Conservation (phyloP, 2,113 vertebrate genomes). For the Pyrgilauda ruficollis region DNA sequence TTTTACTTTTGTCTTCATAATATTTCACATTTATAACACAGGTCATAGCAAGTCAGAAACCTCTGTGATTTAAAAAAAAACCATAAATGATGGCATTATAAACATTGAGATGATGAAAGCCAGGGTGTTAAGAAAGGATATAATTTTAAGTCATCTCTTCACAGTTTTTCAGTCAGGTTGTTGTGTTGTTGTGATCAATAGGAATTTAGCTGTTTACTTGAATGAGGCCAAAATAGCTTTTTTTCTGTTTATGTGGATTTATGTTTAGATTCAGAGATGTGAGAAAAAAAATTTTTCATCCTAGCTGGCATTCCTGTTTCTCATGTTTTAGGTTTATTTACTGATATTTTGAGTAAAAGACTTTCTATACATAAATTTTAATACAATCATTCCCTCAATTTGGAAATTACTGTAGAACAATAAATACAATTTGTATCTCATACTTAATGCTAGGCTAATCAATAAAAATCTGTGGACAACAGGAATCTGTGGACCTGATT, state of each 20-base stretch:
- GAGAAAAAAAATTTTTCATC: background rate
- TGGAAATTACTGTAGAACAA: background rate
- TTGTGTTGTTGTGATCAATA: background rate
- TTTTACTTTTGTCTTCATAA: background rate
- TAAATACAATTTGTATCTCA: background rate
- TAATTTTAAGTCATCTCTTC: background rate
- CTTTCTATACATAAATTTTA: background rate
- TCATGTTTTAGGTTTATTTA: background rate
- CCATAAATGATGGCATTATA: background rate
- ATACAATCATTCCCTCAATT: background rate
- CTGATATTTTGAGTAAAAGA: background rate
- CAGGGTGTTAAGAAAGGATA: background rate
- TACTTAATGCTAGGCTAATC: background rate
- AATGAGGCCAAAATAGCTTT: background rate
- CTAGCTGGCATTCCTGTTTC: background rate
- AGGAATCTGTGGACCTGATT: background rate
- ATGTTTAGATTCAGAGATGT: background rate
- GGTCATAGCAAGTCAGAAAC: background rate
- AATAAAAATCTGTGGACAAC: background rate
- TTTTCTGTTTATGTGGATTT: background rate
- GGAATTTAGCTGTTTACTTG: background rate
- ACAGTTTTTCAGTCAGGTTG: background rate
- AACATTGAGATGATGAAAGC: background rate
- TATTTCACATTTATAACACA: background rate
- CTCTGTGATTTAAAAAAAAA: background rate